phyloP scores from a whole-genome alignment of 1,140 invertebrate genomes.

The Apolygus lucorum region DNA sequence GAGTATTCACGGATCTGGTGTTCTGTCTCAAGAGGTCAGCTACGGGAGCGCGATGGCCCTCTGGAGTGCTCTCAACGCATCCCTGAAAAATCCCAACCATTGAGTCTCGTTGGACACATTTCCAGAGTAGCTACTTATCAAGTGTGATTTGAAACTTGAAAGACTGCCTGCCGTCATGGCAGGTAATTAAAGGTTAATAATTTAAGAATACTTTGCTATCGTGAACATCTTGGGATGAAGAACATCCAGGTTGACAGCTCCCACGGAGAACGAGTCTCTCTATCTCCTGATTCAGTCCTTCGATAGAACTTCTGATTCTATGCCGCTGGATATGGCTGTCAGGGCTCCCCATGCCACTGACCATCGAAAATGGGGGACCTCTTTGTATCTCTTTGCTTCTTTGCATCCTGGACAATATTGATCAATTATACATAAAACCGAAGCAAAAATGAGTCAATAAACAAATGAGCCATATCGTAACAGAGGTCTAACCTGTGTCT shows the following conservation, averaged over 20 bases:
- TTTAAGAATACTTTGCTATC: conserved; percentile 32
- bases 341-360: conserved; percentile 28
- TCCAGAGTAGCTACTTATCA: not conserved
- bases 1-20: conserved; percentile 67
- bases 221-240: conserved; percentile 22
- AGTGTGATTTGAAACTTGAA: too few relatives aligned
- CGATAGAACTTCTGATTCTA: conserved; percentile 70
- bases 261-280: conserved; percentile 56
- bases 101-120: too few relatives aligned
- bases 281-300: conserved; percentile 76
- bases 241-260: conserved; percentile 28
- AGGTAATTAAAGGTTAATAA: not conserved
- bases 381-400: conserved; percentile 39
- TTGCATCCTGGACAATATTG: conserved; percentile 3
- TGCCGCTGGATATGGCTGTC: conserved; percentile 44
- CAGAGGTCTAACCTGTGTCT: conserved; percentile 42
- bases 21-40: conserved; percentile 56
- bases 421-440: conserved; percentile 4
- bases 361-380: conserved; percentile 23
- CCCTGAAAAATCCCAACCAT: too few relatives aligned
- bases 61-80: conserved; percentile 50
- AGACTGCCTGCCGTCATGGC: not conserved
- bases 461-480: too few relatives aligned
- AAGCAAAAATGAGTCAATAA: not conserved
- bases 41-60: conserved; percentile 73